Evolutionary conservation across 2,888 invertebrate genomes (phyloP).

Genomic region (Nomada goodeniana): DNA sequence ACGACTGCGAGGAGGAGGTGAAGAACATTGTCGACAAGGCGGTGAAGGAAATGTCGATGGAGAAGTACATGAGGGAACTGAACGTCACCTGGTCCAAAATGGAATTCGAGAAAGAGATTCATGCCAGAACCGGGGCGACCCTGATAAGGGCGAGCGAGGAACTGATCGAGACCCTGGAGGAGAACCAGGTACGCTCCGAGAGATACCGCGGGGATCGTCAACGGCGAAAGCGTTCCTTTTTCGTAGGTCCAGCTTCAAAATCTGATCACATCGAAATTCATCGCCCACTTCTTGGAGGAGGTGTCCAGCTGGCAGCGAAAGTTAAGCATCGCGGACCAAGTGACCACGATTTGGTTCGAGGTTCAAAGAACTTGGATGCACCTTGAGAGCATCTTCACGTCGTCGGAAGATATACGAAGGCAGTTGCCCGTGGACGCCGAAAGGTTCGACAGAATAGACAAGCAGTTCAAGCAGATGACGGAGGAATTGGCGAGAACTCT

Average conservation of each 20-base stretch:
- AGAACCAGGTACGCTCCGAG: slow-evolving; percentile 91
- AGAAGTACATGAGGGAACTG: slow-evolving; percentile 95
- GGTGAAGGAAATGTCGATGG: slow-evolving; percentile 99
- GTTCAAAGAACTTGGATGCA: slow-evolving; percentile 99
- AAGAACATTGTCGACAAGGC: slow-evolving; percentile 99
- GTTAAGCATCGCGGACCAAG: slow-evolving; percentile 96
- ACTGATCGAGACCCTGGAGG: slow-evolving; percentile 97
- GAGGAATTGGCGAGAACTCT: slow-evolving; percentile 91
- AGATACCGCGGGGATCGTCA: no score
- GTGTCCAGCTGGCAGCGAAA: slow-evolving; percentile 98
- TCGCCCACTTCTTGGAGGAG: slow-evolving; percentile 97
- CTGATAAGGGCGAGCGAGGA: slow-evolving; percentile 96
- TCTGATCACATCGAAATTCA: slow-evolving; percentile 98
- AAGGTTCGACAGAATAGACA: slow-evolving; percentile 95
- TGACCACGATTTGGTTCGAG: slow-evolving; percentile 96
- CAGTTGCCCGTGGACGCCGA: slow-evolving; percentile 97
- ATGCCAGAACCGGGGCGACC: slow-evolving; percentile 94
- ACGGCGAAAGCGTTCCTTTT: not conserved
- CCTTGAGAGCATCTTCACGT: slow-evolving; percentile 98
- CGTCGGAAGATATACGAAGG: slow-evolving; percentile 97
- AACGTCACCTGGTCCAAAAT: slow-evolving; percentile 96
- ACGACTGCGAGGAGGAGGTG: slow-evolving; percentile 98
- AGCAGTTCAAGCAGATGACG: slow-evolving; percentile 93
- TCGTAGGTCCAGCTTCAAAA: slow-evolving; percentile 95
- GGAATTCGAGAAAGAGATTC: slow-evolving; percentile 96